phyloP scores from a whole-genome alignment of 1,140 invertebrate genomes.

The Latrodectus geometricus region DNA sequence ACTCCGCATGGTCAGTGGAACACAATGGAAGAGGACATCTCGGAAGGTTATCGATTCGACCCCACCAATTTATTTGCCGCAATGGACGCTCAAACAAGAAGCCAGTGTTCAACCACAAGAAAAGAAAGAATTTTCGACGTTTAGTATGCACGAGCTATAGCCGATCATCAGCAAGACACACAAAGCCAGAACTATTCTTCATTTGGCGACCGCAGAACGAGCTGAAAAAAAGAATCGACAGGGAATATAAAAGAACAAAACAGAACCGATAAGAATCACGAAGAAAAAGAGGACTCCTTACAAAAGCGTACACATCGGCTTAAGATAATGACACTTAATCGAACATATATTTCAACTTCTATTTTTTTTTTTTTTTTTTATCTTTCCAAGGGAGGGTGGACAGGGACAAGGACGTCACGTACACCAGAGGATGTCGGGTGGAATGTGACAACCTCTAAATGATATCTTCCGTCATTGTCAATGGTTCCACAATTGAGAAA shows the following conservation, averaged over 20 bases:
- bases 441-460: background rate
- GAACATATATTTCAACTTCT: background rate
- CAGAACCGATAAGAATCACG: constrained; percentile 13
- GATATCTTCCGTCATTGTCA: no score
- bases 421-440: background rate
- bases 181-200: constrained; percentile 3
- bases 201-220: background rate
- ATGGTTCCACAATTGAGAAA: no score
- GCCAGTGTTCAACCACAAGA: background rate
- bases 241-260: constrained; percentile 23
- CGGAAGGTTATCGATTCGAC: constrained; percentile 4
- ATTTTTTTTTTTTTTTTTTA: background rate
- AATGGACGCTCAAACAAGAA: background rate
- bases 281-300: background rate
- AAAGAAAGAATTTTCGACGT: background rate
- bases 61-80: background rate
- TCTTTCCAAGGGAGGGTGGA: background rate
- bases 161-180: constrained; percentile 19
- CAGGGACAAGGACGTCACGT: constrained; percentile 7
- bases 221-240: background rate
- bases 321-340: constrained; percentile 39
- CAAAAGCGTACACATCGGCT: constrained; percentile 40
- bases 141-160: constrained; percentile 20
- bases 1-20: no score
- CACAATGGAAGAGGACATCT: no score